Evolutionary conservation across 2,888 invertebrate species (phyloP), one percentile per base, ranked within the genome.

Genomic region (Agrochola circellaris): DNA sequence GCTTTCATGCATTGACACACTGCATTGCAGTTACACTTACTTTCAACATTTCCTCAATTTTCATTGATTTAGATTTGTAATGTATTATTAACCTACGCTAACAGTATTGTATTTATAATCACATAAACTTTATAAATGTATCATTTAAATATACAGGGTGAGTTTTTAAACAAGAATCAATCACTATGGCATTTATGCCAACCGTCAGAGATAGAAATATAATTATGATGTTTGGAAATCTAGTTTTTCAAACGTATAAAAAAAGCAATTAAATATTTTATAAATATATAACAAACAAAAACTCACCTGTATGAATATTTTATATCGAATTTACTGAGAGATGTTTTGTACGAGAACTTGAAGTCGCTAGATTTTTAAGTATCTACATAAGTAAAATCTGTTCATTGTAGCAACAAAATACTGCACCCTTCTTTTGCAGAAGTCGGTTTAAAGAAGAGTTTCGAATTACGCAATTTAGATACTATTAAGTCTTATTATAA

Each of bases 1-100:
- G 74, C 76, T 85, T 81, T 84, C 87, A 89, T 89, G 87, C 91
- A 88, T 88, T 89, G 87, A 84, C 85, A 85, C 86, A 91, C 92
- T 92, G 92, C 92, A 92, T 91, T 90, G 92, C 92, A 92, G 91
- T 90, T 91, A 91, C 92, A 86, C 85, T 87, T 90, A 77, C 77
- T 80, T 81, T 82, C 79, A 79, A 84, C 79, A 77, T 75, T 67
- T 64, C 38, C 69, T 73, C 71, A 69, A 70, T 77, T 75, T 74
- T 78, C 66, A 81, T 81, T 82, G 76, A 82, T 83, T 76, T 67
- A 78, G 58, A 65, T 83, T 85, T 85, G 73, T 82, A 74, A 78
- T 56, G 75, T 78, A 83, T 78, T 69, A 82, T 62, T 73, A 85
- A 66, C 61, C 79, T 85, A 89, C 30, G 38, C 81, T 87, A 85